Percentiles rank a stretch among this genome's conserved stretches.
phyloP scores from a whole-genome alignment of 2,113 vertebrate species.

The Cnemophilus loriae region DNA sequence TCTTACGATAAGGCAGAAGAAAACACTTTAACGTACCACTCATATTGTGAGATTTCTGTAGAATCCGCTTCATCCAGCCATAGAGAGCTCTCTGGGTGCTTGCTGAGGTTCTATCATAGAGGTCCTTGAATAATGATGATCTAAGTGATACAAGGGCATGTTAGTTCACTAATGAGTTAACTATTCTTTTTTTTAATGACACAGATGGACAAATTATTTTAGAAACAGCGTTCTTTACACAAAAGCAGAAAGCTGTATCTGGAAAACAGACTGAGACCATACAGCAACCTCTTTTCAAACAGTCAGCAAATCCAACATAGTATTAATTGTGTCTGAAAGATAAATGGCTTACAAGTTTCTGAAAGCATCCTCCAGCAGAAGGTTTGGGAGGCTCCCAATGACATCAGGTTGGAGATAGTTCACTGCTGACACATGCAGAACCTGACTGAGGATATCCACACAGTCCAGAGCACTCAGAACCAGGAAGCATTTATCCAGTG shows the following conservation, averaged over 20 bases:
- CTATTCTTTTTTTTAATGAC: background rate
- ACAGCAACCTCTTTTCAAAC: background rate
- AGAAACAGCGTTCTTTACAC: background rate
- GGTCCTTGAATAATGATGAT: constrained; percentile 75
- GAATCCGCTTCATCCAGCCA: constrained; percentile 73
- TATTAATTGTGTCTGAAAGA: background rate
- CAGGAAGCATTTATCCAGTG: constrained; percentile 72
- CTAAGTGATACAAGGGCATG: constrained; percentile 25
- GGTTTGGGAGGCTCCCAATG: constrained; percentile 53
- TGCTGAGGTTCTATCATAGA: constrained; percentile 75
- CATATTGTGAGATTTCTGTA: constrained; percentile 48
- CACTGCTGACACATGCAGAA: constrained; percentile 53
- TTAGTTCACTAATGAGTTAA: background rate
- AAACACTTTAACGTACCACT: constrained; percentile 51
- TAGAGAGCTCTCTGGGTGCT: constrained; percentile 69
- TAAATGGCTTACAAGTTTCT: constrained; percentile 76
- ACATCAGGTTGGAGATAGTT: constrained; percentile 71
- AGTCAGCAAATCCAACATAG: background rate
- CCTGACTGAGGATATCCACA: constrained; percentile 69
- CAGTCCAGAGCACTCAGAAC: constrained; percentile 69
- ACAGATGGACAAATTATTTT: background rate
- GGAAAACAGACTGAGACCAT: background rate
- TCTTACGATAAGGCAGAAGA: background rate
- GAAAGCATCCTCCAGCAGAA: constrained; percentile 71
- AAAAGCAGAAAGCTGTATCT: background rate